Conservation (phyloP, 2,888 invertebrate genomes). For the Melinopterus prodromus region DNA sequence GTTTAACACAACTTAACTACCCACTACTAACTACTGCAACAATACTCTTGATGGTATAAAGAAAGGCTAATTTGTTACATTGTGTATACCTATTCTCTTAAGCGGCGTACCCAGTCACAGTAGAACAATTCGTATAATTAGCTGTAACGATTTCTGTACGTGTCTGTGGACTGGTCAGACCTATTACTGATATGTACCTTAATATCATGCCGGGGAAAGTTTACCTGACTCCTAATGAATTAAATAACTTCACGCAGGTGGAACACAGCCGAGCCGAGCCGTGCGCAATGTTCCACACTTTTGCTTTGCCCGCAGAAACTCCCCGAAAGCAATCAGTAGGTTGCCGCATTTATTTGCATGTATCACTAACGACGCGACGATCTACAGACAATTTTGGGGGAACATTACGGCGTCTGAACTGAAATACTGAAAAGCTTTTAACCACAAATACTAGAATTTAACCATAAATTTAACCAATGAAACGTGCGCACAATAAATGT, state of each 20-base stretch:
- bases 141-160: neutral
- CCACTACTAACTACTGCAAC: too few relatives aligned
- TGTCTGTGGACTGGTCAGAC: too few relatives aligned
- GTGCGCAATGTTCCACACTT: neutral
- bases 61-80: neutral
- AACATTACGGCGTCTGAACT: neutral
- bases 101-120: neutral
- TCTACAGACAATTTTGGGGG: neutral
- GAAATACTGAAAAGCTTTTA: neutral
- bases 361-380: slow-evolving; percentile 4
- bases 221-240: neutral
- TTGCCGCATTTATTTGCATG: neutral
- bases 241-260: neutral
- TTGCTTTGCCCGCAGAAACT: slow-evolving; percentile 4
- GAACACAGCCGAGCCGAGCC: neutral
- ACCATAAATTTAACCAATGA: too few relatives aligned
- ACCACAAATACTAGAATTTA: too few relatives aligned
- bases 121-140: slow-evolving; percentile 4
- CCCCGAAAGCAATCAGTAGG: neutral
- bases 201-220: neutral
- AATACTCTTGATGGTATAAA: neutral
- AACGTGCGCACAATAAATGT: too few relatives aligned
- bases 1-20: too few relatives aligned
- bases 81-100: neutral
- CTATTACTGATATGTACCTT: neutral